Conservation (phyloP, 2,113 vertebrate genomes). For the Nesoenas mayeri region DNA sequence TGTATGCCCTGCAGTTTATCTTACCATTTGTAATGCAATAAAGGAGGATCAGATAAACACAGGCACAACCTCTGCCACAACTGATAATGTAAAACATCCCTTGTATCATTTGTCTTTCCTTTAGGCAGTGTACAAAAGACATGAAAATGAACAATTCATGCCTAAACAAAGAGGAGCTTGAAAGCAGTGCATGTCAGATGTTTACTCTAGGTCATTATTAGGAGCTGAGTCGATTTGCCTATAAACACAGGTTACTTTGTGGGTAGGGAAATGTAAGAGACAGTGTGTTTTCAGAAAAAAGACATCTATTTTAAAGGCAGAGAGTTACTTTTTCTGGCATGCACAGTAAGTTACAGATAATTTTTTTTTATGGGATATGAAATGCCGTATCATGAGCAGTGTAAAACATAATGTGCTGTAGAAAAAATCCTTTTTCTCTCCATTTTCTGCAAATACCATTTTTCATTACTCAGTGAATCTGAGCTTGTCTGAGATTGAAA, state of each 20-base stretch:
- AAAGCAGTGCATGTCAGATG: slow-evolving; percentile 66
- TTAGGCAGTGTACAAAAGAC: slow-evolving; percentile 71
- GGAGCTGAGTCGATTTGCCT: slow-evolving; percentile 53
- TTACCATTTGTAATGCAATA: slow-evolving; percentile 59
- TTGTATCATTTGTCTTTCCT: slow-evolving; percentile 73
- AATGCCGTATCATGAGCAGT: slow-evolving; percentile 28
- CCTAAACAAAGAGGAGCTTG: slow-evolving; percentile 72
- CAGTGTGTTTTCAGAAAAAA: background rate
- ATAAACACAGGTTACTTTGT: slow-evolving; percentile 64
- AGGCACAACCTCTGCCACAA: slow-evolving; percentile 68
- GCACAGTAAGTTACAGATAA: slow-evolving; percentile 47
- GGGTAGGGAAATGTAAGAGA: background rate
- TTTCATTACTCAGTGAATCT: slow-evolving; percentile 31
- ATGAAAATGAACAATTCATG: slow-evolving; percentile 74
- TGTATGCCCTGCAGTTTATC: slow-evolving; percentile 53
- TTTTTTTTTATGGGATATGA: slow-evolving; percentile 38
- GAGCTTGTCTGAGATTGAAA: slow-evolving; percentile 16
- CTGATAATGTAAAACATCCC: slow-evolving; percentile 70
- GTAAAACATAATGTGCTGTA: slow-evolving; percentile 25
- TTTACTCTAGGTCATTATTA: slow-evolving; percentile 70
- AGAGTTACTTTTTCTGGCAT: slow-evolving; percentile 32
- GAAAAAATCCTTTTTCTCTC: slow-evolving; percentile 47
- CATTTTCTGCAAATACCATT: slow-evolving; percentile 39
- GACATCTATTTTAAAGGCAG: slow-evolving; percentile 57
- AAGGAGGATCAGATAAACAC: slow-evolving; percentile 72